Conservation (phyloP, 1,140 invertebrate genomes). For the Scylla paramamosain region DNA sequence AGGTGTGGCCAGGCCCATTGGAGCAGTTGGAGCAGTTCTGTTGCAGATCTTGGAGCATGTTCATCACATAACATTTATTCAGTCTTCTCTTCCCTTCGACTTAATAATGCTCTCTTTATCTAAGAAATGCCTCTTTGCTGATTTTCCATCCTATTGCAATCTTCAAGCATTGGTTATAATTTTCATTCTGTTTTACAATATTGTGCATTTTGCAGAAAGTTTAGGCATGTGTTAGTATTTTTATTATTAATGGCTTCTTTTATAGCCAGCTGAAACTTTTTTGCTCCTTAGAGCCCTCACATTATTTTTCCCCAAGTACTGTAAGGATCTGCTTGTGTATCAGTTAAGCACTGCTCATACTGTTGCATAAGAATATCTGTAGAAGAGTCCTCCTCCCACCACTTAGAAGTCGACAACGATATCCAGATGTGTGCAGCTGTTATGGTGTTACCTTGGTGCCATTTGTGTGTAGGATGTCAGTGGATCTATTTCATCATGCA, state of each 20-base stretch:
- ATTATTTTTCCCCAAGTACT: constrained; percentile 52
- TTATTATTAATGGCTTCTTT: constrained; percentile 34
- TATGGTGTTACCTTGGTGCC: neutral
- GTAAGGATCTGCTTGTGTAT: constrained; percentile 58
- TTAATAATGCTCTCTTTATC: constrained; percentile 51
- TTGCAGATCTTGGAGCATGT: constrained; percentile 61
- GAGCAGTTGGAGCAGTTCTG: neutral
- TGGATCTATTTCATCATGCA: neutral
- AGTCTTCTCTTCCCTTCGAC: constrained; percentile 44
- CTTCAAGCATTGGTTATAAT: constrained; percentile 59
- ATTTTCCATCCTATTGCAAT: constrained; percentile 55
- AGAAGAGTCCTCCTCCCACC: neutral
- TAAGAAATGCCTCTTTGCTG: constrained; percentile 47
- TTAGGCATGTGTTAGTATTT: constrained; percentile 62
- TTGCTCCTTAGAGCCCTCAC: constrained; percentile 24
- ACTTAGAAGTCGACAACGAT: constrained; percentile 25
- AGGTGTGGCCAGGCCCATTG: constrained; percentile 49
- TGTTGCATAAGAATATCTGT: neutral
- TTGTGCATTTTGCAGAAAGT: constrained; percentile 54
- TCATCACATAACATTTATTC: constrained; percentile 35
- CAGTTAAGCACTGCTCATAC: constrained; percentile 8
- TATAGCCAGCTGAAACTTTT: constrained; percentile 56
- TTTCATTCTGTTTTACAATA: constrained; percentile 50
- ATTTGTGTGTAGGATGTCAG: neutral
- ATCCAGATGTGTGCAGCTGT: neutral